Percentiles rank a stretch among this genome's conserved stretches.
Conservation (phyloP, 2,888 invertebrate species). For the Rutpela maculata region DNA sequence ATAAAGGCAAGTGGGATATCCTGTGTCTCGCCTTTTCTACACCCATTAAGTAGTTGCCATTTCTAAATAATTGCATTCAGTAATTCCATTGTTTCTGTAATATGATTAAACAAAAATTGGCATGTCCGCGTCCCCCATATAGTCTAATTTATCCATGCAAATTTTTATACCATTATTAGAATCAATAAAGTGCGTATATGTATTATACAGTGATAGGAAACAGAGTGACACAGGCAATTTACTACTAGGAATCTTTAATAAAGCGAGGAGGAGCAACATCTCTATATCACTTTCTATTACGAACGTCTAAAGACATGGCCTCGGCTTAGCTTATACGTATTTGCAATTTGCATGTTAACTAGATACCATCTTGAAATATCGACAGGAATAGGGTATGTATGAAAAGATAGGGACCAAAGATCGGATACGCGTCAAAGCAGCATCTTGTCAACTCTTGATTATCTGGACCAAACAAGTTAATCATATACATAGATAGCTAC, state of each 20-base stretch:
- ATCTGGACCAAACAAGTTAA: conserved; percentile 63
- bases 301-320: conserved; percentile 63
- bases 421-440: conserved; percentile 36
- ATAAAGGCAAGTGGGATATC: conserved; percentile 40
- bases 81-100: conserved; percentile 37
- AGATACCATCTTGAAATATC: conserved; percentile 73
- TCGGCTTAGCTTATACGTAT: conserved; percentile 68
- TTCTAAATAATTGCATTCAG: conserved; percentile 29
- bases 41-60: conserved; percentile 5
- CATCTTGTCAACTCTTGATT: conserved; percentile 62
- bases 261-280: conserved; percentile 56
- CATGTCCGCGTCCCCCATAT: conserved; percentile 44
- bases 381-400: conserved; percentile 63
- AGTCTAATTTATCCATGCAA: conserved; percentile 53
- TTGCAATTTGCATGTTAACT: conserved; percentile 73
- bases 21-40: conserved; percentile 34
- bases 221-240: conserved; percentile 58
- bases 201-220: conserved; percentile 56
- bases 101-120: conserved; percentile 48
- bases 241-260: conserved; percentile 59
- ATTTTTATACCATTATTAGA: conserved; percentile 52
- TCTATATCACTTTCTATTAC: conserved; percentile 64
- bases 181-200: conserved; percentile 55
- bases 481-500: conserved; percentile 63
- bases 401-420: conserved; percentile 37